phyloP scores from a whole-genome alignment of 2,113 vertebrate species.

The Neolamprologus fasciatus region DNA sequence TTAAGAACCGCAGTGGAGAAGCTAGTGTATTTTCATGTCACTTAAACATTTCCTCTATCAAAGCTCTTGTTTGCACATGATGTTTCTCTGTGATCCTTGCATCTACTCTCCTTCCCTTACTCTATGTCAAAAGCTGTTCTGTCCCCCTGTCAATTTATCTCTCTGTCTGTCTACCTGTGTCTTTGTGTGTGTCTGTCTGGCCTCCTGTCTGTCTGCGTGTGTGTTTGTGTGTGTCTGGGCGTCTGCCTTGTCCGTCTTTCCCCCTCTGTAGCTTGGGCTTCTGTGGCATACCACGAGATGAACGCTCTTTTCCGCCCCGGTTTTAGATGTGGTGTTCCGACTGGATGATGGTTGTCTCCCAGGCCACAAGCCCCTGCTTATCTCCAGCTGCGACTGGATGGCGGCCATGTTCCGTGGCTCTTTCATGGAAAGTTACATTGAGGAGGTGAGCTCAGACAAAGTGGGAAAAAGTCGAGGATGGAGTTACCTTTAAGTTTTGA shows the following conservation, averaged over 20 bases:
- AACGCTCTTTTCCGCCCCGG: conserved; percentile 75
- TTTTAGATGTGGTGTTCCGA: conserved; percentile 85
- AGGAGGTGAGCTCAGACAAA: conserved; percentile 70
- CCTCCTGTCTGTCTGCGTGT: conserved; percentile 34
- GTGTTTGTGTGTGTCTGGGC: conserved; percentile 36
- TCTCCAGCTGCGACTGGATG: conserved; percentile 91
- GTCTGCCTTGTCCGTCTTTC: conserved; percentile 65
- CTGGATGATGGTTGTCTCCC: conserved; percentile 81
- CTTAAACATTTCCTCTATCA: background rate
- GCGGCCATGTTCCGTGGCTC: conserved; percentile 87
- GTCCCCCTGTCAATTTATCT: conserved; percentile 61
- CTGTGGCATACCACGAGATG: conserved; percentile 77
- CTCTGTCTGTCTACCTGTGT: conserved; percentile 64
- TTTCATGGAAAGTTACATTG: conserved; percentile 82
- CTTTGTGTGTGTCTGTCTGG: conserved; percentile 48
- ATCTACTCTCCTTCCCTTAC: conserved; percentile 30
- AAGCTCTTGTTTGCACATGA: background rate
- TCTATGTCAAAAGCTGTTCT: conserved; percentile 42
- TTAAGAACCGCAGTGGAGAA: background rate
- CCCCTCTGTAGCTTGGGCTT: conserved; percentile 73
- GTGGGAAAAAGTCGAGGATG: background rate
- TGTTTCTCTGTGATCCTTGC: background rate
- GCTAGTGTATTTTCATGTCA: background rate
- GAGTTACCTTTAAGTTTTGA: background rate
- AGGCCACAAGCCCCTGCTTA: conserved; percentile 85